Evolutionary conservation across 1,140 invertebrate genomes (phyloP).

Genomic region (Capitella teleta): DNA sequence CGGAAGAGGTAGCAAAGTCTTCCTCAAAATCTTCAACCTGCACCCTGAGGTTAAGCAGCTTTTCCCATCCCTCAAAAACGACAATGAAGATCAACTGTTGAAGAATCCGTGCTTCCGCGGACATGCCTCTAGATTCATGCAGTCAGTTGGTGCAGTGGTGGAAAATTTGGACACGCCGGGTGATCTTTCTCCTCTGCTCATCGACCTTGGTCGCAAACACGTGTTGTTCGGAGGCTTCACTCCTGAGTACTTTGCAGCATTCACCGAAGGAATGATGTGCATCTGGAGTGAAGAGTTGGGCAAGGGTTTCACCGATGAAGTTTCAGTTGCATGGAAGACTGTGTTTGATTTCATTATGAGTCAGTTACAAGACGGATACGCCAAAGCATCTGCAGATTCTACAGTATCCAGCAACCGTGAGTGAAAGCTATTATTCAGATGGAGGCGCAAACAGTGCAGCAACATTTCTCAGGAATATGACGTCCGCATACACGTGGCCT

Average conservation of each 20-base stretch:
- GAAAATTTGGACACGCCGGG: slow-evolving; percentile 22
- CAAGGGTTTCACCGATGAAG: slow-evolving; percentile 12
- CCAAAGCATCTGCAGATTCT: too few species aligned
- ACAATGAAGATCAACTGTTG: slow-evolving; percentile 15
- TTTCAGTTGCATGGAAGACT: slow-evolving; percentile 14
- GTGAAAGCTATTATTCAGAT: too few species aligned
- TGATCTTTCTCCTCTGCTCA: slow-evolving; percentile 15
- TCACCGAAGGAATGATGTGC: slow-evolving; percentile 18
- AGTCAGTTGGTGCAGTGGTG: slow-evolving; percentile 19
- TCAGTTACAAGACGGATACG: slow-evolving; percentile 17
- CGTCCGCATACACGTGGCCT: too few species aligned
- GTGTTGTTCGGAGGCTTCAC: slow-evolving; percentile 21
- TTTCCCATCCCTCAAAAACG: slow-evolving; percentile 17
- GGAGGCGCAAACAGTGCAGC: too few species aligned
- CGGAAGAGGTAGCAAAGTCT: slow-evolving; percentile 16
- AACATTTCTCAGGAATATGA: too few species aligned
- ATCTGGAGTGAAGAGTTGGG: slow-evolving; percentile 18
- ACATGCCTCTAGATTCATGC: slow-evolving; percentile 26
- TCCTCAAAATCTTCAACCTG: slow-evolving; percentile 19
- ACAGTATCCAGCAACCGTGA: too few species aligned
- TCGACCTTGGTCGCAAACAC: slow-evolving; percentile 19
- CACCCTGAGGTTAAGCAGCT: slow-evolving; percentile 19
- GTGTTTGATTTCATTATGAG: slow-evolving; percentile 22
- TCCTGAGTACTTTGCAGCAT: slow-evolving; percentile 19
- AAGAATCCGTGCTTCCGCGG: slow-evolving; percentile 17